These are phyloP conservation scores for Epinotia ramella DNA, from an alignment of 2,888 invertebrate genomes.

Conservation along the genomic window DNA sequence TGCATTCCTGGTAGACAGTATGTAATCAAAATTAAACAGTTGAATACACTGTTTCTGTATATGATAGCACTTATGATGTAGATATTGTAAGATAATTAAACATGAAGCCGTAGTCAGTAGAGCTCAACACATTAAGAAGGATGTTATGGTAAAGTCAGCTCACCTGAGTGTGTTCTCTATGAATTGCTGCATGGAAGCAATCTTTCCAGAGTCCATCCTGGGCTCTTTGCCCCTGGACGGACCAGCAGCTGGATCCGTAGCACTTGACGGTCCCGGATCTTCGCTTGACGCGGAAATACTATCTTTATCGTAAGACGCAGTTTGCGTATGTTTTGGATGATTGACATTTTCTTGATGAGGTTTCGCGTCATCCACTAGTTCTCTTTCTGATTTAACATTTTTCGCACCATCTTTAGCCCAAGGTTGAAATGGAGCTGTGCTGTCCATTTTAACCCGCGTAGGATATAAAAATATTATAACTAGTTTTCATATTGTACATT, in stretches of 20 bases:
- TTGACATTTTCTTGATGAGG: slow-evolving; percentile 85
- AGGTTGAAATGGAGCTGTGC: slow-evolving; percentile 82
- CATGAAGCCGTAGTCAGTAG: background rate
- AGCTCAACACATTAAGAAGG: background rate
- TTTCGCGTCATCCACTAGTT: slow-evolving; percentile 84
- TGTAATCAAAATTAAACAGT: background rate
- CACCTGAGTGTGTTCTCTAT: slow-evolving; percentile 88
- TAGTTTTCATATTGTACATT: slow-evolving; percentile 77
- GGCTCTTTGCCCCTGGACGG: slow-evolving; percentile 66
- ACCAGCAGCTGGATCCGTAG: slow-evolving; percentile 64
- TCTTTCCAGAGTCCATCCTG: slow-evolving; percentile 80
- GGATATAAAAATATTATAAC: slow-evolving; percentile 64
- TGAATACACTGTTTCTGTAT: background rate
- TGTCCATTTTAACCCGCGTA: slow-evolving; percentile 80
- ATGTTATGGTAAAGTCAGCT: slow-evolving; percentile 49
- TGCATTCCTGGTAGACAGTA: no score
- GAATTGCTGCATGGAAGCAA: slow-evolving; percentile 86
- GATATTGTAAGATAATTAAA: background rate
- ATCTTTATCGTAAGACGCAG: slow-evolving; percentile 85
- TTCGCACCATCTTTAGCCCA: slow-evolving; percentile 81
- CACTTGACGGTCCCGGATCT: slow-evolving; percentile 75
- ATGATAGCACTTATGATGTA: background rate
- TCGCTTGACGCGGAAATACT: slow-evolving; percentile 73
- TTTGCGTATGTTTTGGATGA: slow-evolving; percentile 86
- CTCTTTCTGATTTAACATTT: slow-evolving; percentile 80